Evolutionary conservation across 2,888 invertebrate genomes (phyloP).

Genomic region (Euproctis similis): DNA sequence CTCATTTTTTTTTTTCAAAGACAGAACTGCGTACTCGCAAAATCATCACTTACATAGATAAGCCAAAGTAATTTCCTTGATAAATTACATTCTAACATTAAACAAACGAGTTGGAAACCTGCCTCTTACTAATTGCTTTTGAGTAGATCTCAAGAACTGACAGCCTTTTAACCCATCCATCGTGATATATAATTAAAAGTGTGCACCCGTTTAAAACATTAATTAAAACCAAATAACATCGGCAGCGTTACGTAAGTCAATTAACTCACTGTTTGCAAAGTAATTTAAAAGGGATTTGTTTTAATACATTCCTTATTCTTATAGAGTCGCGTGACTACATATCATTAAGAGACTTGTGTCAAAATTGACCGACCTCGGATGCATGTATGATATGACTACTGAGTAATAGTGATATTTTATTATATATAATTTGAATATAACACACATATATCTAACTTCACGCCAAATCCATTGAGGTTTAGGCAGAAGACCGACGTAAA

Average conservation of each 20-base stretch:
- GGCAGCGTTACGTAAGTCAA: slow-evolving; percentile 20
- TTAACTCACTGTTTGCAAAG: slow-evolving; percentile 18
- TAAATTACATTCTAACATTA: no score
- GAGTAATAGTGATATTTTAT: slow-evolving; percentile 7
- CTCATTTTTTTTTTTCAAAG: no score
- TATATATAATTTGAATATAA: slow-evolving; percentile 10
- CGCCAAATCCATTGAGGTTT: no score
- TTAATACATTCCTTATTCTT: slow-evolving; percentile 17
- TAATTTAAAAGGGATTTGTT: slow-evolving; percentile 25
- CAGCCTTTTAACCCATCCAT: slow-evolving; percentile 19
- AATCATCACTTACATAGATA: no score
- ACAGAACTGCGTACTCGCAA: no score
- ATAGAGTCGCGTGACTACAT: slow-evolving; percentile 35
- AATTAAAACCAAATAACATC: slow-evolving; percentile 25
- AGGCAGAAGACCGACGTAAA: no score
- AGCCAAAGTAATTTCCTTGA: no score
- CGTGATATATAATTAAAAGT: slow-evolving; percentile 19
- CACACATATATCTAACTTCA: no score
- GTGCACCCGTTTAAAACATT: slow-evolving; percentile 19
- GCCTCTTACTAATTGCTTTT: slow-evolving; percentile 16
- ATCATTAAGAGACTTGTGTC: slow-evolving; percentile 42
- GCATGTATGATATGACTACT: slow-evolving; percentile 12
- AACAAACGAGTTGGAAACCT: no score
- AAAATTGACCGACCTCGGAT: slow-evolving; percentile 39
- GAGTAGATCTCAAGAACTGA: slow-evolving; percentile 13